phyloP scores from a whole-genome alignment of 2,797 vertebrate genomes.

The Syngnathus rostellatus region DNA sequence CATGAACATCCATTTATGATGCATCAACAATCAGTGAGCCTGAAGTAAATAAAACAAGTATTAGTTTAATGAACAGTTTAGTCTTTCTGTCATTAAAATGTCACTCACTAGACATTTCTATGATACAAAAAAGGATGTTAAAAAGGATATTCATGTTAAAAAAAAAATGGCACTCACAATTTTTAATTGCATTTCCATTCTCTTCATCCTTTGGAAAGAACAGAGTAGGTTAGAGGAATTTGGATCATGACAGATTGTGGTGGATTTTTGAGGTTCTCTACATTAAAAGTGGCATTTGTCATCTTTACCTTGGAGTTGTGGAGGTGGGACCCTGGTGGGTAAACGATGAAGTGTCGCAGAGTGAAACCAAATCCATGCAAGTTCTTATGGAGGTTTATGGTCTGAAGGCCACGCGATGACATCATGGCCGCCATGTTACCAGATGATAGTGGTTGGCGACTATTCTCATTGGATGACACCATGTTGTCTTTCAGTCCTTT shows the following conservation, averaged over 20 bases:
- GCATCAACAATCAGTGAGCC: not conserved
- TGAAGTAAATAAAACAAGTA: not conserved
- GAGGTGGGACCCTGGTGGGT: slow-evolving; percentile 83
- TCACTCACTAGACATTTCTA: not conserved
- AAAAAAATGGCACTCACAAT: slow-evolving; percentile 31
- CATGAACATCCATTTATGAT: slow-evolving; percentile 3
- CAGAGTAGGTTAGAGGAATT: slow-evolving; percentile 11
- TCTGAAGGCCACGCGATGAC: slow-evolving; percentile 71
- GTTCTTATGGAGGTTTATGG: slow-evolving; percentile 81
- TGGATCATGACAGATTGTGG: not conserved
- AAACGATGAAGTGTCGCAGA: slow-evolving; percentile 92
- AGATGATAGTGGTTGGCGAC: slow-evolving; percentile 49
- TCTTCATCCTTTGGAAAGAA: slow-evolving; percentile 53
- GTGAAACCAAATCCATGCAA: slow-evolving; percentile 91
- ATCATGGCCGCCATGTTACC: slow-evolving; percentile 60
- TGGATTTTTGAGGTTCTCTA: not conserved
- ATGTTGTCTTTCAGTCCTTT: slow-evolving; percentile 73
- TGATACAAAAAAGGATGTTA: not conserved
- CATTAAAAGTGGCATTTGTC: not conserved
- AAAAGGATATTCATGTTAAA: not conserved
- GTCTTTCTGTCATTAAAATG: too few species aligned
- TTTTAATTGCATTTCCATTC: slow-evolving; percentile 49
- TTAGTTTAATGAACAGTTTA: not conserved
- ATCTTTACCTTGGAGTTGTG: slow-evolving; percentile 65
- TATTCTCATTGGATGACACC: slow-evolving; percentile 66